Conservation (phyloP, 2,797 vertebrate species). For the Brachyalestes nurse region DNA sequence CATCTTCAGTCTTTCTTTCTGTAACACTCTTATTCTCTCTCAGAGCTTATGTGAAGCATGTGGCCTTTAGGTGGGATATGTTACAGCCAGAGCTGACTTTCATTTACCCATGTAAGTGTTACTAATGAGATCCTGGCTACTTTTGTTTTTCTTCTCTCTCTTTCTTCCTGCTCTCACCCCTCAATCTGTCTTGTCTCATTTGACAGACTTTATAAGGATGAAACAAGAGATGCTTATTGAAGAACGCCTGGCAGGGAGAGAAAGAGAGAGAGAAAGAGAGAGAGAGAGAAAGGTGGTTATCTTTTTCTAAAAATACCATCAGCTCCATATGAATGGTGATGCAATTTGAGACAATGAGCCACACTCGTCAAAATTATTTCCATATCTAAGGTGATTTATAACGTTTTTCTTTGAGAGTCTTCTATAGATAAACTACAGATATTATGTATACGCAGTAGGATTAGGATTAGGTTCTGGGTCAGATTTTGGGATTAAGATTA, state of each 20-base stretch:
- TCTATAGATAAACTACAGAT: too few species aligned
- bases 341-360: too few species aligned
- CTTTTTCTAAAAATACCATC: conserved; percentile 54
- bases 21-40: neutral
- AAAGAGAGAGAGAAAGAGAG: conserved; percentile 48
- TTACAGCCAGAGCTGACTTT: too few species aligned
- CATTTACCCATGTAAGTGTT: too few species aligned
- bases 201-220: conserved; percentile 28
- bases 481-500: too few species aligned
- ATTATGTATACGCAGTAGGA: too few species aligned
- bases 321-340: neutral
- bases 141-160: neutral
- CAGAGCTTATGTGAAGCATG: too few species aligned
- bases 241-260: conserved; percentile 48
- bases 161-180: neutral
- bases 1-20: neutral
- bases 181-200: neutral
- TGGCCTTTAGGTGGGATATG: too few species aligned
- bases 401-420: too few species aligned
- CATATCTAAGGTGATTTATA: too few species aligned
- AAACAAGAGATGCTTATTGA: conserved; percentile 42
- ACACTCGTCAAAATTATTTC: neutral
- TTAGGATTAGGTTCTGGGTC: too few species aligned
- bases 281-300: conserved; percentile 50
- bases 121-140: neutral